Conservation (phyloP, 2,113 vertebrate species). For the Engraulis encrasicolus region DNA sequence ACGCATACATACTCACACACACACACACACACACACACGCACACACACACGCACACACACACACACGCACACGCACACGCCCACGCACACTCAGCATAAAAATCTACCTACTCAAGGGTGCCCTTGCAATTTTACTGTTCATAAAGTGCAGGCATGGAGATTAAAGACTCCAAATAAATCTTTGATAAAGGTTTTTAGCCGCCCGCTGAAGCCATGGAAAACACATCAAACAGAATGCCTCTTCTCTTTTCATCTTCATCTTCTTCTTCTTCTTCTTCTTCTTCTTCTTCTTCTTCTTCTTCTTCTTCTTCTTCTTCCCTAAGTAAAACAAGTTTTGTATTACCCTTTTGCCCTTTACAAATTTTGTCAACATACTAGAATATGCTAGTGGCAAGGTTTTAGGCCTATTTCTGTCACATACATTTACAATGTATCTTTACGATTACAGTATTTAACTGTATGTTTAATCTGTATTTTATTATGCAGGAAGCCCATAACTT, state of each 20-base stretch:
- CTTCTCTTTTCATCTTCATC: not conserved
- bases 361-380: too few species aligned
- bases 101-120: not conserved
- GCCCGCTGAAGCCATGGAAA: slow-evolving; percentile 32
- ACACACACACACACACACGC: not conserved
- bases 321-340: not conserved
- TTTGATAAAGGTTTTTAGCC: slow-evolving; percentile 39
- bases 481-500: too few species aligned
- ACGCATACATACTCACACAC: too few species aligned
- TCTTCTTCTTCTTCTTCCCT: not conserved
- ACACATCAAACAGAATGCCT: slow-evolving; percentile 35
- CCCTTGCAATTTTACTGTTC: slow-evolving; percentile 27
- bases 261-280: not conserved
- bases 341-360: too few species aligned
- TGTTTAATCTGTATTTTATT: too few species aligned
- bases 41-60: not conserved
- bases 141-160: slow-evolving; percentile 25
- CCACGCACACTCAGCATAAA: not conserved
- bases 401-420: too few species aligned
- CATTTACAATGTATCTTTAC: too few species aligned
- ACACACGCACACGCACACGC: not conserved
- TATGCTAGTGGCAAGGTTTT: too few species aligned
- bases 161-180: slow-evolving; percentile 44
- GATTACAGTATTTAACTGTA: too few species aligned
- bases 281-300: not conserved